Evolutionary conservation across 2,888 invertebrate genomes (phyloP).

Genomic region (Diadegma fenestrale): DNA sequence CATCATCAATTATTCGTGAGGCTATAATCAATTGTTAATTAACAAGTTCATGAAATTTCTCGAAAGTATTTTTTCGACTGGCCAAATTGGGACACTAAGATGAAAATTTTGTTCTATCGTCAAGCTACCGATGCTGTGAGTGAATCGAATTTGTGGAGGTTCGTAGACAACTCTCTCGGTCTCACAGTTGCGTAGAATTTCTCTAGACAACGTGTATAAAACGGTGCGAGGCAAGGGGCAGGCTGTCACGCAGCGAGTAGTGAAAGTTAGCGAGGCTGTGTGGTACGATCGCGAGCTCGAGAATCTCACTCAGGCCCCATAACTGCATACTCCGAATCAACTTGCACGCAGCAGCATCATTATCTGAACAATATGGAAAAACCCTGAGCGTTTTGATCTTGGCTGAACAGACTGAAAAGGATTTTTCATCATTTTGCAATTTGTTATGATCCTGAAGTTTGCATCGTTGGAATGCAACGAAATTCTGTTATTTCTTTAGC

Average conservation of each 20-base stretch:
- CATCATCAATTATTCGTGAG: background rate
- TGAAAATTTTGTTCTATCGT: background rate
- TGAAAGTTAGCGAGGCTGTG: slow-evolving; percentile 76
- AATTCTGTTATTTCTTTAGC: no score
- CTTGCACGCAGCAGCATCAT: slow-evolving; percentile 23
- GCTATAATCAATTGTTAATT: background rate
- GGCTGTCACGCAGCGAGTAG: slow-evolving; percentile 75
- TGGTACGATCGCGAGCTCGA: slow-evolving; percentile 43
- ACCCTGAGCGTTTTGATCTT: background rate
- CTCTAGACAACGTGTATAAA: slow-evolving; percentile 67
- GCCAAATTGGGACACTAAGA: background rate
- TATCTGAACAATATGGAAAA: slow-evolving; percentile 12
- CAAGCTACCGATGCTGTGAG: background rate
- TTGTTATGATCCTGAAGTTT: no score
- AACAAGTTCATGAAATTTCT: background rate
- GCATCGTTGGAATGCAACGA: no score
- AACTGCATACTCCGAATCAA: slow-evolving; percentile 34
- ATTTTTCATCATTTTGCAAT: slow-evolving; percentile 13
- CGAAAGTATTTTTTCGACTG: background rate
- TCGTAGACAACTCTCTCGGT: slow-evolving; percentile 52
- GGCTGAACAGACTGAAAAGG: slow-evolving; percentile 20
- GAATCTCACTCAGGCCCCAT: slow-evolving; percentile 54
- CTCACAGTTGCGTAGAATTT: slow-evolving; percentile 73
- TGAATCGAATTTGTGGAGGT: slow-evolving; percentile 30
- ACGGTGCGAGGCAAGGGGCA: slow-evolving; percentile 52